phyloP scores from a whole-genome alignment of 2,113 vertebrate species.

The Ophiodon elongatus region DNA sequence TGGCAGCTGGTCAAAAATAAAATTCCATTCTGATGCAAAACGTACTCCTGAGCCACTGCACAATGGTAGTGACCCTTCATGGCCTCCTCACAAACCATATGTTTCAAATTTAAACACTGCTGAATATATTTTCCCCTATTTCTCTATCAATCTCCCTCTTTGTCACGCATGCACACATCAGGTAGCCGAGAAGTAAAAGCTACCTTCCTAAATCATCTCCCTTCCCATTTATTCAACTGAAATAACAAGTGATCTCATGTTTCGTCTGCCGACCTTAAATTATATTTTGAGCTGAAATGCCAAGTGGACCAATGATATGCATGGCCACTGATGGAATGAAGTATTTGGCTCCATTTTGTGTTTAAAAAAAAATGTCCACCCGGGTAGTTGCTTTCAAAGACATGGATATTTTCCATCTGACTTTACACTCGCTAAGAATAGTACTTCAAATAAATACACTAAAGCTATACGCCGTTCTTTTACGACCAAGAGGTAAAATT shows the following conservation, averaged over 20 bases:
- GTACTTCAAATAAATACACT: conserved; percentile 63
- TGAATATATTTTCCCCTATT: conserved; percentile 28
- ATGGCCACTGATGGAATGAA: conserved; percentile 64
- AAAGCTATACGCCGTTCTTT: conserved; percentile 41
- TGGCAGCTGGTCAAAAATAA: conserved; percentile 39
- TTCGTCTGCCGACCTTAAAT: conserved; percentile 46
- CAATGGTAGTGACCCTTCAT: conserved; percentile 34
- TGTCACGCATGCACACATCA: conserved; percentile 63
- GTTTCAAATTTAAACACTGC: conserved; percentile 64
- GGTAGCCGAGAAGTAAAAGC: conserved; percentile 51
- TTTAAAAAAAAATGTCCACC: conserved; percentile 58
- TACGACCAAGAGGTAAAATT: conserved; percentile 33
- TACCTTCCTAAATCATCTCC: conserved; percentile 55
- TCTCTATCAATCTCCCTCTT: conserved; percentile 39
- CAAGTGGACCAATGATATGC: conserved; percentile 74
- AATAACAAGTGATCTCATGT: conserved; percentile 77
- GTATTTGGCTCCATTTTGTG: conserved; percentile 58
- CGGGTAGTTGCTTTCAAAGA: conserved; percentile 65
- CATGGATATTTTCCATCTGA: conserved; percentile 67
- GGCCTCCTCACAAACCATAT: conserved; percentile 50
- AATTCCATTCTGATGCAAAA: conserved; percentile 14
- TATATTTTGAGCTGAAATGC: conserved; percentile 62
- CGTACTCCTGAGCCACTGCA: conserved; percentile 15
- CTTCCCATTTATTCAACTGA: conserved; percentile 52
- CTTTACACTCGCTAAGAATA: conserved; percentile 68